phyloP scores from a whole-genome alignment of 2,888 invertebrate genomes.

The Sipha maydis region DNA sequence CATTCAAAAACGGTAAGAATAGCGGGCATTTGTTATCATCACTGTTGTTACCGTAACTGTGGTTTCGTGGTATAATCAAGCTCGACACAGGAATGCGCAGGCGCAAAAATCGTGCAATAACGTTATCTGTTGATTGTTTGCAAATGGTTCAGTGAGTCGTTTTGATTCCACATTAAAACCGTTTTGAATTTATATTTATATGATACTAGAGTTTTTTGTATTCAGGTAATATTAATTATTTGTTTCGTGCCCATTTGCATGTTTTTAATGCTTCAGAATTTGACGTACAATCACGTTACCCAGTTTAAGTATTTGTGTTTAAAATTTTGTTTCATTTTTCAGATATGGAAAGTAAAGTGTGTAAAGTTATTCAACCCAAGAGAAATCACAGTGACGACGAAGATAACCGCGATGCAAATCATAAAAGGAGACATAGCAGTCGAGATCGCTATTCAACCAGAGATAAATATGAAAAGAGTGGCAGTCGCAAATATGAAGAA shows the following conservation, averaged over 20 bases:
- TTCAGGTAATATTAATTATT: not conserved
- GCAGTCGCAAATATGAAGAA: slow-evolving; percentile 21
- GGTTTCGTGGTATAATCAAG: not conserved
- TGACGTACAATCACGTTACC: not conserved
- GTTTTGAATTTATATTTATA: not conserved
- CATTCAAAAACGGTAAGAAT: not conserved
- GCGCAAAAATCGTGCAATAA: too few relatives aligned
- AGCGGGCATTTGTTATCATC: slow-evolving; percentile 37
- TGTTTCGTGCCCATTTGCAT: too few relatives aligned
- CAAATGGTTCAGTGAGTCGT: not conserved
- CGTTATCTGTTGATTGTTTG: slow-evolving; percentile 24
- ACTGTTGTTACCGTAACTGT: not conserved
- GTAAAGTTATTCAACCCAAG: slow-evolving; percentile 7
- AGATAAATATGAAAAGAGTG: slow-evolving; percentile 33
- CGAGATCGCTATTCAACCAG: slow-evolving; percentile 33
- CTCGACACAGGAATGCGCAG: not conserved
- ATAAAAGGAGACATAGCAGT: slow-evolving; percentile 5
- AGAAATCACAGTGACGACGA: slow-evolving; percentile 38
- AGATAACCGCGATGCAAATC: slow-evolving; percentile 32
- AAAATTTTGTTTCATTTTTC: not conserved
- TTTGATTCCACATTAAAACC: not conserved
- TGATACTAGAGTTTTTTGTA: too few relatives aligned
- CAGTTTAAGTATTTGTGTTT: not conserved
- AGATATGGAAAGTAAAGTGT: slow-evolving; percentile 54
- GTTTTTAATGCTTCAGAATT: not conserved